Conservation (phyloP, 2,113 vertebrate species). For the Tringa solitaria region DNA sequence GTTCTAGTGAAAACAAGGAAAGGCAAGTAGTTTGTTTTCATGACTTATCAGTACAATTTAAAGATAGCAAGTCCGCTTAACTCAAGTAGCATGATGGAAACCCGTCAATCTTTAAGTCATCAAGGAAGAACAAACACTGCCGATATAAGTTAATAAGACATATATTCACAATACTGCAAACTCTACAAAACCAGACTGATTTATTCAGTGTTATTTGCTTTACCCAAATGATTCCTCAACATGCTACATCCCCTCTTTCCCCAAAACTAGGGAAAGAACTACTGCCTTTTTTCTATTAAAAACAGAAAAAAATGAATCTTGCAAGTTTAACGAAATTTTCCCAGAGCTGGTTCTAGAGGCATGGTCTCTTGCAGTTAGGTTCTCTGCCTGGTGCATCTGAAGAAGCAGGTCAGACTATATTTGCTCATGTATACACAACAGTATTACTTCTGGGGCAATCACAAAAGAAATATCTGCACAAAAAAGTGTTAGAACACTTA, state of each 20-base stretch:
- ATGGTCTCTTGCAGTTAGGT: background rate
- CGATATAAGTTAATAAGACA: background rate
- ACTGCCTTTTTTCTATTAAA: background rate
- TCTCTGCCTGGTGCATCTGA: background rate
- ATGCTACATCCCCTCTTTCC: background rate
- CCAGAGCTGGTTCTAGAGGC: background rate
- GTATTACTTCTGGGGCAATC: background rate
- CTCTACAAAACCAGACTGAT: background rate
- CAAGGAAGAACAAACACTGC: background rate
- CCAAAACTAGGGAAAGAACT: background rate
- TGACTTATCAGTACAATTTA: background rate
- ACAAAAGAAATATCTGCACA: background rate
- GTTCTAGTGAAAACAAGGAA: background rate
- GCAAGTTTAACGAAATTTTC: background rate
- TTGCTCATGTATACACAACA: background rate
- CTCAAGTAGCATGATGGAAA: background rate
- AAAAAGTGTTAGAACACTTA: background rate
- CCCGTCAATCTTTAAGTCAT: background rate
- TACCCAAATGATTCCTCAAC: background rate
- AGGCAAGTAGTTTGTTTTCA: background rate
- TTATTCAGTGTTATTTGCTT: background rate
- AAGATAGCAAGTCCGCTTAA: background rate
- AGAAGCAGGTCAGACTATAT: background rate
- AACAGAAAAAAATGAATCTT: background rate
- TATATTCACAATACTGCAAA: background rate